A percentile compares a stretch with the other conserved stretches of the same genome.
Conservation (phyloP, 1,140 invertebrate species). For the Amphibalanus amphitrite region DNA sequence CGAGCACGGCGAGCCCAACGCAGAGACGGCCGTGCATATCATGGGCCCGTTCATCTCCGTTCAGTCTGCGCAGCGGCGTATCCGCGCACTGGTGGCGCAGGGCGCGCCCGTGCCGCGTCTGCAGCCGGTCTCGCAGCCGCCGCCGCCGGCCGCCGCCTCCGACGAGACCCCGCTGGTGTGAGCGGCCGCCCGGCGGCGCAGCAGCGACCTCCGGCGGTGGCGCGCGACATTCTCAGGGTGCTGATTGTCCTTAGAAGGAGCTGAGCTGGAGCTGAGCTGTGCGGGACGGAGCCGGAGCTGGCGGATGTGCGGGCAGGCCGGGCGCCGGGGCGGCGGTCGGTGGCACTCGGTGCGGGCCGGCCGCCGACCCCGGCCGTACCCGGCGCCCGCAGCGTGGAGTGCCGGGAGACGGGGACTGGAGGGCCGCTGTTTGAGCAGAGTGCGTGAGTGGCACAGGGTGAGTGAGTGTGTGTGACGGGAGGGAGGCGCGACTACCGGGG, state of each 20-base stretch:
- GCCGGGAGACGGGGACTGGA: not conserved
- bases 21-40: constrained; percentile 50
- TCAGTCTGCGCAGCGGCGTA: constrained; percentile 83
- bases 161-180: not conserved
- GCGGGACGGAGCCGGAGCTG: too few species aligned
- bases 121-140: constrained; percentile 6
- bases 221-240: not conserved
- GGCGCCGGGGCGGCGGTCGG: too few species aligned
- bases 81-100: constrained; percentile 75
- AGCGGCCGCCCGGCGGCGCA: not conserved
- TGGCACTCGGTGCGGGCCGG: not conserved
- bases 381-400: too few species aligned
- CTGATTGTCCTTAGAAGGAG: not conserved
- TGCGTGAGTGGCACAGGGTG: too few species aligned
- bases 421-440: not conserved
- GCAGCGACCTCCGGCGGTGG: too few species aligned
- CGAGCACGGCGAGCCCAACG: constrained; percentile 37
- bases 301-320: too few species aligned
- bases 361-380: too few species aligned
- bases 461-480: not conserved
- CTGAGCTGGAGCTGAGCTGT: too few species aligned
- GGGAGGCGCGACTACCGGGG: not conserved
- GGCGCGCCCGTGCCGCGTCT: constrained; percentile 24
- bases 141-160: too few species aligned
- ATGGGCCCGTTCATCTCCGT: constrained; percentile 84